phyloP scores from a whole-genome alignment of 2,113 vertebrate genomes.

The Antechinus flavipes region DNA sequence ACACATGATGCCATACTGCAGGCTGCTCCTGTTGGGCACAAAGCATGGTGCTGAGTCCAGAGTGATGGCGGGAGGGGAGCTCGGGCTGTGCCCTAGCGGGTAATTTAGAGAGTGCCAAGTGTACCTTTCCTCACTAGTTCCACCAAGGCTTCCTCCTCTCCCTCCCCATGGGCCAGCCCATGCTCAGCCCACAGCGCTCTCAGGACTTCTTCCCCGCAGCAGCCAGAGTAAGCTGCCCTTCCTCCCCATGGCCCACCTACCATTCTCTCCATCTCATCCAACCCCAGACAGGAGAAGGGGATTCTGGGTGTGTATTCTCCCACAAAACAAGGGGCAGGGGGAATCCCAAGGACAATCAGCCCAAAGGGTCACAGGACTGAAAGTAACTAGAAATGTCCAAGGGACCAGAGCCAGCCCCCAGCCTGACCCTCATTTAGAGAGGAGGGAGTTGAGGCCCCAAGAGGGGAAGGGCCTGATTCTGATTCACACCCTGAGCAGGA shows the following conservation, averaged over 20 bases:
- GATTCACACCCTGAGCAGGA: background rate
- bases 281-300: background rate
- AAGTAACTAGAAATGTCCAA: background rate
- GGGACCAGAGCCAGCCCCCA: background rate
- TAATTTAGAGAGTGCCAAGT: background rate
- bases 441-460: too few relatives aligned
- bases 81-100: background rate
- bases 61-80: background rate
- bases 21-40: slow-evolving; percentile 90
- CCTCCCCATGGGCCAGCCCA: background rate
- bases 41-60: slow-evolving; percentile 42
- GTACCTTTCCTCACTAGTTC: background rate
- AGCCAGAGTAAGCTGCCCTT: background rate
- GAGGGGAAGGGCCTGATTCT: background rate
- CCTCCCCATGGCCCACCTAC: background rate
- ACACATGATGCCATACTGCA: slow-evolving; percentile 98
- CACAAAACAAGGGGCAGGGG: background rate
- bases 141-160: background rate
- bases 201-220: too few relatives aligned
- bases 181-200: background rate
- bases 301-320: background rate
- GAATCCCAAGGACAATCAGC: background rate
- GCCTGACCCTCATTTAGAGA: background rate
- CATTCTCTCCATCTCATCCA: background rate
- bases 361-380: background rate